Evolutionary conservation across 1,140 invertebrate species (phyloP).

Genomic region (Cephus cinctus): DNA sequence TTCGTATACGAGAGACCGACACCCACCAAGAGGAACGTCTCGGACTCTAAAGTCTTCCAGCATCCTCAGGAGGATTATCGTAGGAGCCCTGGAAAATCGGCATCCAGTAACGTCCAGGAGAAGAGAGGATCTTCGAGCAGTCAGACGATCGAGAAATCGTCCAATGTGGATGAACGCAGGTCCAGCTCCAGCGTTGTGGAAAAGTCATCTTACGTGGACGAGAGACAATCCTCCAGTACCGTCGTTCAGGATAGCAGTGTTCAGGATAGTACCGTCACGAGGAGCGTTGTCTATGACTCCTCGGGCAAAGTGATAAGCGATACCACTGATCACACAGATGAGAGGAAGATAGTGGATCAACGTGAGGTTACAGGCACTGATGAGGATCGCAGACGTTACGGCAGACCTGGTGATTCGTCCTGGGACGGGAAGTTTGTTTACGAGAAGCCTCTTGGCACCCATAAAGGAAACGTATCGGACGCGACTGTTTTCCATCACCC

Average conservation of each 20-base stretch:
- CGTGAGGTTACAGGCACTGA: not conserved
- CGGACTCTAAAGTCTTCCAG: not conserved
- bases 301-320: not conserved
- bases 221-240: conserved; percentile 1
- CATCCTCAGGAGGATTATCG: not conserved
- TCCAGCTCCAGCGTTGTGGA: not conserved
- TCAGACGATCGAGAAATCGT: conserved; percentile 18
- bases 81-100: not conserved
- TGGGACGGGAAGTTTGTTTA: conserved; percentile 25
- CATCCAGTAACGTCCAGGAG: not conserved
- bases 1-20: conserved; percentile 21
- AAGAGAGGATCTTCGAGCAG: conserved; percentile 16
- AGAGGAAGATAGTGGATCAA: not conserved
- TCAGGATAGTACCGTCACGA: not conserved
- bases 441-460: conserved; percentile 13
- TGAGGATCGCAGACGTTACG: not conserved
- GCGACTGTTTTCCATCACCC: not conserved
- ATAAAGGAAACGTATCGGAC: not conserved
- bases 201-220: not conserved
- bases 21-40: conserved; percentile 5
- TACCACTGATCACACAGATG: not conserved
- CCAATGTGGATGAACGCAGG: not conserved
- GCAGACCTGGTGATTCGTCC: conserved; percentile 20
- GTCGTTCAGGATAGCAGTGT: not conserved
- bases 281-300: not conserved